phyloP scores from a whole-genome alignment of 2,888 invertebrate species.

The Notodonta dromedarius region DNA sequence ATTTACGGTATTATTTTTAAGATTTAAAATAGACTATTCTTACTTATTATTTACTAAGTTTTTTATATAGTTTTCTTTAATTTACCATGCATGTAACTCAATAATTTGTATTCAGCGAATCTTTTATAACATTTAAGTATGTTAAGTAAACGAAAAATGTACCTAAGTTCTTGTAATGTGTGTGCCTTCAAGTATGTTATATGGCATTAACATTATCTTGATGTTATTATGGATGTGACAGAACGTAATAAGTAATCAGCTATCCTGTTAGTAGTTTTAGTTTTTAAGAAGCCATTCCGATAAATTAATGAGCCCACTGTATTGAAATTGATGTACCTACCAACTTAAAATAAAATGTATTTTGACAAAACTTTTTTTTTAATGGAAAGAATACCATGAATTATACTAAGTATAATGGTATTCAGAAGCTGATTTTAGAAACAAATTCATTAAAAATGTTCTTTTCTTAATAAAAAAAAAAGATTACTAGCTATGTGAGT shows the following conservation, averaged over 20 bases:
- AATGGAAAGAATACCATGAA: too few relatives aligned
- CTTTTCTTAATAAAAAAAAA: too few relatives aligned
- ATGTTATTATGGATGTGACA: neutral
- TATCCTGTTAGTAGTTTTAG: neutral
- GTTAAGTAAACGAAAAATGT: neutral
- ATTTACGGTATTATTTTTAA: too few relatives aligned
- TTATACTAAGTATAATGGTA: too few relatives aligned
- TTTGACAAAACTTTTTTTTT: neutral
- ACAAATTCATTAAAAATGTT: too few relatives aligned
- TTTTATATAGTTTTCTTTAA: neutral
- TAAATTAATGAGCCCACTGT: neutral
- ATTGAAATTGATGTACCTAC: neutral
- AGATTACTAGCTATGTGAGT: too few relatives aligned
- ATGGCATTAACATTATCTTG: too few relatives aligned
- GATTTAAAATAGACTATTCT: too few relatives aligned
- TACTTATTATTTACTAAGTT: too few relatives aligned
- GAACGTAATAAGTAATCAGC: neutral
- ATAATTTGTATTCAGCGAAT: neutral
- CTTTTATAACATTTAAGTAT: neutral
- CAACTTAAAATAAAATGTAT: neutral
- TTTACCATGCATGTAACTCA: neutral
- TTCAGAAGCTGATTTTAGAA: too few relatives aligned
- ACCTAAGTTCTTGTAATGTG: slow-evolving; percentile 13
- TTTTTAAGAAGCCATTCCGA: neutral
- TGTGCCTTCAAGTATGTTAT: slow-evolving; percentile 1